Conservation (phyloP, 2,113 vertebrate genomes). For the Porphyrio hochstetteri region DNA sequence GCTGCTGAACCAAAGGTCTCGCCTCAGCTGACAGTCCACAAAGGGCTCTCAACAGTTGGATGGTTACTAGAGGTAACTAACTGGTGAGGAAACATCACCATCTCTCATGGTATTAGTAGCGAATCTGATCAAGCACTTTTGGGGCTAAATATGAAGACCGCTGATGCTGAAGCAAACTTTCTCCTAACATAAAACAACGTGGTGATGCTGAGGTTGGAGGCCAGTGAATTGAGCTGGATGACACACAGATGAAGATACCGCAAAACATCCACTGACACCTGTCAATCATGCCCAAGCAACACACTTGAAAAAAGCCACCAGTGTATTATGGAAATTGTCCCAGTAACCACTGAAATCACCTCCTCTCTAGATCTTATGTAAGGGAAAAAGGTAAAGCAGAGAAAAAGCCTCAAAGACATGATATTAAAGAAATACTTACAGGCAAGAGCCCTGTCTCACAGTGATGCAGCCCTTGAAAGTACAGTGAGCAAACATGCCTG, state of each 20-base stretch:
- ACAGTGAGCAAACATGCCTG: neutral
- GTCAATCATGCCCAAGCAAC: accelerated
- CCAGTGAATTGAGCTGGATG: neutral
- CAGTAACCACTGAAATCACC: neutral
- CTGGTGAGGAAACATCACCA: neutral
- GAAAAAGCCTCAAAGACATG: neutral
- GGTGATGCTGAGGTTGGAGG: neutral
- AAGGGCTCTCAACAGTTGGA: accelerated
- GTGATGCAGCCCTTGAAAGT: neutral
- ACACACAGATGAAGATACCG: accelerated
- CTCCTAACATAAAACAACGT: accelerated
- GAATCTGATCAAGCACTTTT: neutral
- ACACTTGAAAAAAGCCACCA: accelerated
- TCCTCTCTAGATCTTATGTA: accelerated
- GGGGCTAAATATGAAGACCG: neutral
- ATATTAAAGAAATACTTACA: neutral
- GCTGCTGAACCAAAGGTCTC: neutral
- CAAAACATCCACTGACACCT: neutral
- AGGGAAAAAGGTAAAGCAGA: neutral
- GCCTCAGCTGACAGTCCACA: neutral
- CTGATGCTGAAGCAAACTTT: neutral
- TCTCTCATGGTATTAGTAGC: neutral
- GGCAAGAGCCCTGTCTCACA: neutral
- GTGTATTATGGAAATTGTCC: neutral
- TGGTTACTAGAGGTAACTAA: neutral